Percentiles rank a stretch among this genome's conserved stretches.
Conservation (phyloP, 2,797 vertebrate species). For the Oreochromis mossambicus region DNA sequence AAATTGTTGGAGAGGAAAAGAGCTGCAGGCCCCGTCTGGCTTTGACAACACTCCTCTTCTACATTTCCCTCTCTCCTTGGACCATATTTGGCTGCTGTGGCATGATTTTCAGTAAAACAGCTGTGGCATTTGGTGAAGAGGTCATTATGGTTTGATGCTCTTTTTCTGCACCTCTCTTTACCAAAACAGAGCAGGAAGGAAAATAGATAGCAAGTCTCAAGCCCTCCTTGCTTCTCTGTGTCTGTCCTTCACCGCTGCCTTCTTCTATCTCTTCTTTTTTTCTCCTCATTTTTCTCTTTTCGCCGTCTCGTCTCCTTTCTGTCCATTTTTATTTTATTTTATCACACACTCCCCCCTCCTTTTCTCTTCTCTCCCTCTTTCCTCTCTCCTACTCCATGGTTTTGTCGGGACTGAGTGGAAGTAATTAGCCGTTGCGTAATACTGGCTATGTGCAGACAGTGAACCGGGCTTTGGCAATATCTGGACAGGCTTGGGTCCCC, state of each 20-base stretch:
- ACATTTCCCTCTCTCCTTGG: slow-evolving; percentile 29
- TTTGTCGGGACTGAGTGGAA: slow-evolving; percentile 62
- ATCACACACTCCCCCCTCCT: slow-evolving; percentile 4
- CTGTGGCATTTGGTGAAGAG: slow-evolving; percentile 18
- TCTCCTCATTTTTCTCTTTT: not conserved
- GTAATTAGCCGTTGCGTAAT: slow-evolving; percentile 76
- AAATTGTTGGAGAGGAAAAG: slow-evolving; percentile 65
- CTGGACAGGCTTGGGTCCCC: slow-evolving; percentile 47
- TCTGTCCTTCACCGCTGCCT: not conserved
- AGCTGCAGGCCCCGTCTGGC: slow-evolving; percentile 60
- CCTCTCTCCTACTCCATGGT: slow-evolving; percentile 9
- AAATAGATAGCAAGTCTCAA: not conserved
- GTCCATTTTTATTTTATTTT: slow-evolving; percentile 27
- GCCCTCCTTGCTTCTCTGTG: not conserved
- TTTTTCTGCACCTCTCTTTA: not conserved
- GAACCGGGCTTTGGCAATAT: slow-evolving; percentile 62
- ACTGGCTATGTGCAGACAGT: slow-evolving; percentile 64
- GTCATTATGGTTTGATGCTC: slow-evolving; percentile 30
- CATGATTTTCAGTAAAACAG: slow-evolving; percentile 26
- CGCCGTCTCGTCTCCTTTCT: not conserved
- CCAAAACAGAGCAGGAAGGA: not conserved
- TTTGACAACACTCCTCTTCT: slow-evolving; percentile 45
- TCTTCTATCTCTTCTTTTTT: not conserved
- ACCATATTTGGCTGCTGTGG: slow-evolving; percentile 29
- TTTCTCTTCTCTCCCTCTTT: not conserved